These are phyloP conservation scores for Phyllotreta cruciferae DNA, from an alignment of 2,888 invertebrate species.

Conservation along the genomic window DNA sequence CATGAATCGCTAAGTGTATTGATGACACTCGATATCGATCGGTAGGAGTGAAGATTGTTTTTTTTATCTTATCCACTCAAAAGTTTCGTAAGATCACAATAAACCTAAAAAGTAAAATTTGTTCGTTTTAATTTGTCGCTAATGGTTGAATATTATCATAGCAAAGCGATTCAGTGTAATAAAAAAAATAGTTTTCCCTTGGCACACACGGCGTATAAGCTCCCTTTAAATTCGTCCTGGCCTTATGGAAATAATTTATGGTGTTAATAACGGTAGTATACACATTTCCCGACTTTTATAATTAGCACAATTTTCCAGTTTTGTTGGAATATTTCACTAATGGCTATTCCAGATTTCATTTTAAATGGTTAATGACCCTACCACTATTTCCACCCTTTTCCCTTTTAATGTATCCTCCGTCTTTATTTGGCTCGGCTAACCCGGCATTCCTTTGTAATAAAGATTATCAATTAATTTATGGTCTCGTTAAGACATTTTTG, in stretches of 20 bases:
- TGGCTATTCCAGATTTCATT: slow-evolving; percentile 21
- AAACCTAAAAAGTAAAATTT: no score
- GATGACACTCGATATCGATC: no score
- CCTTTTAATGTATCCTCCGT: slow-evolving; percentile 13
- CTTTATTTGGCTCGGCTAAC: neutral
- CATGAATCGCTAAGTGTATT: no score
- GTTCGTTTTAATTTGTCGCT: no score
- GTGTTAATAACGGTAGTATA: slow-evolving; percentile 17
- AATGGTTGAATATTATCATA: no score
- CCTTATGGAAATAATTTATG: slow-evolving; percentile 8
- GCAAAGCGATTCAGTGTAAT: no score
- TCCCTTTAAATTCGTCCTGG: slow-evolving; percentile 1
- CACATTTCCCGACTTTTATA: slow-evolving; percentile 13
- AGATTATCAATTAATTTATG: slow-evolving; percentile 16
- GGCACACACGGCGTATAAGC: neutral
- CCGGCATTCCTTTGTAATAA: slow-evolving; percentile 8
- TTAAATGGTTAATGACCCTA: slow-evolving; percentile 14
- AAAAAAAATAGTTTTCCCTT: neutral
- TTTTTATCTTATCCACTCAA: no score
- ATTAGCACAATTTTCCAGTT: slow-evolving; percentile 21
- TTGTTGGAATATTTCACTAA: slow-evolving; percentile 19
- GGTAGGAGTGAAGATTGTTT: no score
- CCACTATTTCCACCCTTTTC: slow-evolving; percentile 14
- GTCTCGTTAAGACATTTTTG: slow-evolving; percentile 4
- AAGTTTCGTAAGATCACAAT: no score